Evolutionary conservation across 2,113 vertebrate genomes (phyloP).

Genomic region (Boulengerochromis microlepis): DNA sequence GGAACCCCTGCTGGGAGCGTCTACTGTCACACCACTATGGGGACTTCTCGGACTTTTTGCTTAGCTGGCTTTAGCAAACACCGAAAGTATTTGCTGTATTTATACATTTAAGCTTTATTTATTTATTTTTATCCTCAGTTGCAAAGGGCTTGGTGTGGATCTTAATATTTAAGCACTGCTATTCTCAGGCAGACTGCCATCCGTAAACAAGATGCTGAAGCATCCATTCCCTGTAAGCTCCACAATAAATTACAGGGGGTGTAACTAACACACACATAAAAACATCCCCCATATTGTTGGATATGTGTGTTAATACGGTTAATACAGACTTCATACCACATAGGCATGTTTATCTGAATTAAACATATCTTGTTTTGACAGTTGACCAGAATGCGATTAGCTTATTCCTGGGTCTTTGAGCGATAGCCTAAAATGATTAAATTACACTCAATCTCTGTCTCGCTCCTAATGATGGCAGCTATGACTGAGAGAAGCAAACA

Average conservation of each 20-base stretch:
- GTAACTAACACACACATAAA: background rate
- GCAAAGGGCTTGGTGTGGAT: slow-evolving; percentile 2
- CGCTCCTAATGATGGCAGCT: background rate
- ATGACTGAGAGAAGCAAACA: background rate
- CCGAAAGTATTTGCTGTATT: slow-evolving; percentile 14
- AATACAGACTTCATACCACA: slow-evolving; percentile 57
- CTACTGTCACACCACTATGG: background rate
- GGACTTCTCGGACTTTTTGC: slow-evolving; percentile 16
- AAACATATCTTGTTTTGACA: slow-evolving; percentile 50
- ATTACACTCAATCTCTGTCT: slow-evolving; percentile 27
- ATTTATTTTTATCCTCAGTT: background rate
- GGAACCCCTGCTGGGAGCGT: slow-evolving; percentile 7
- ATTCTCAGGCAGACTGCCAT: background rate
- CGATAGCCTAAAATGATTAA: slow-evolving; percentile 52
- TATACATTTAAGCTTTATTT: slow-evolving; percentile 16
- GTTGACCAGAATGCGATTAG: slow-evolving; percentile 33
- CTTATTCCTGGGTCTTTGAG: slow-evolving; percentile 40
- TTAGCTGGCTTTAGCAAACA: background rate
- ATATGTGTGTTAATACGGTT: slow-evolving; percentile 61
- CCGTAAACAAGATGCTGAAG: slow-evolving; percentile 11
- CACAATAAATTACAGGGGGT: slow-evolving; percentile 6
- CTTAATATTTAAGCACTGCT: background rate
- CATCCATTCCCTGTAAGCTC: background rate
- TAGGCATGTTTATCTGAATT: slow-evolving; percentile 15
- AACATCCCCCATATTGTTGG: background rate